Base-by-base conservation (phyloP, 2,797 vertebrate species). In the Lithobates pipiens region DNA sequence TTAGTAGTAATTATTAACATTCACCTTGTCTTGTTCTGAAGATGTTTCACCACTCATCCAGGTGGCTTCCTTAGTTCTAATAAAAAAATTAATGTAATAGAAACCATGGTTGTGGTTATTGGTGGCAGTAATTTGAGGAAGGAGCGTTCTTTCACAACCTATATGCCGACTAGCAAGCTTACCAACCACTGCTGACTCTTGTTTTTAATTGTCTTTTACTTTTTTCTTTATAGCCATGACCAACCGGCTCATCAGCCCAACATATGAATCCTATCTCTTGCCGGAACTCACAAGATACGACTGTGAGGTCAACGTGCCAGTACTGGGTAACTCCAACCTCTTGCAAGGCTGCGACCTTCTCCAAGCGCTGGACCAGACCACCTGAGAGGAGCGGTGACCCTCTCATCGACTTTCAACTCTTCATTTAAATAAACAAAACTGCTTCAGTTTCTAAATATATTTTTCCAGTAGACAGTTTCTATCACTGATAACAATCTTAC, bases 251-350 rank as follows among this genome's bases (percentile, higher is more conserved):
- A 94, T 99, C 65, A 96, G 96, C 75, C 93, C 97, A 15, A 97
- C 96, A 0, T 97, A 96, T 5, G 95, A 97, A 90, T 88, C 95
- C 32, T 96, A 93, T 91, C 93, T 94, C 90, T 92, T 99, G 94
- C 98, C 98, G 0, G 95, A 99, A 93, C 89, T 99, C 95, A 99
- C 98, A 5, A 95, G 97, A 83, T 99, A 99, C 21, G 98, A 99
- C 96, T 99, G 98, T 85, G 98, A 99, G 95, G 98, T 99, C 90
- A 99, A 99, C 11, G 91, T 99, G 78, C 98, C 98, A 0, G 95
- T 99, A 88, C 91, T 96, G 88, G 97, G 96, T 76, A 97, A 92
- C 91, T 96, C 97, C 69, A 95, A 95, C 16, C 97, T 99, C 89
- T 96, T 99, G 79, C 98, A 99, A 91, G 98, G 98, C 88, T 94